Conservation (phyloP, 1,140 invertebrate genomes). For the Maconellicoccus hirsutus region DNA sequence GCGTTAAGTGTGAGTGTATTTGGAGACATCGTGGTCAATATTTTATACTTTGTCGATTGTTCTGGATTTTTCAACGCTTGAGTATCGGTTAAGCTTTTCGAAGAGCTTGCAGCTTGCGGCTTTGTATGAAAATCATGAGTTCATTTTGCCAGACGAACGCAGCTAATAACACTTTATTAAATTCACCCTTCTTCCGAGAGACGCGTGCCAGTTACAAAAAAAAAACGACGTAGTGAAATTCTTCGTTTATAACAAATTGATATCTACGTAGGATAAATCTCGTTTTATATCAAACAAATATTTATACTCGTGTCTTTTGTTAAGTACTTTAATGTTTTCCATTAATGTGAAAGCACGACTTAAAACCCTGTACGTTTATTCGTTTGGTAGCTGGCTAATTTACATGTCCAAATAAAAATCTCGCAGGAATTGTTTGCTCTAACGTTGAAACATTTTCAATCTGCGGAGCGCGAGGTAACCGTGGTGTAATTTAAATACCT, state of each 20-base stretch:
- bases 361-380: neutral
- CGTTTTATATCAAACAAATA: neutral
- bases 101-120: no score
- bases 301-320: neutral
- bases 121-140: no score
- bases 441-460: neutral
- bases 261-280: neutral
- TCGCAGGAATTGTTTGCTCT: neutral
- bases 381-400: neutral
- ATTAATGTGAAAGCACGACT: slow-evolving; percentile 18
- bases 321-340: slow-evolving; percentile 16
- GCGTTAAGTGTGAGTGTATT: no score
- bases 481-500: no score
- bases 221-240: neutral
- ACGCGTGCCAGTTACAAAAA: neutral
- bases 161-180: slow-evolving; percentile 5
- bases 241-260: neutral
- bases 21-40: neutral
- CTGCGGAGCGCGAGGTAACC: no score
- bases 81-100: no score
- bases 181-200: neutral
- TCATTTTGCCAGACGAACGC: no score
- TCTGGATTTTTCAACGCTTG: no score
- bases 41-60: neutral
- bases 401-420: slow-evolving; percentile 21